A percentile compares a stretch with the other conserved stretches of the same genome.
phyloP scores from a whole-genome alignment of 2,888 invertebrate species.

The Erebia epiphron region DNA sequence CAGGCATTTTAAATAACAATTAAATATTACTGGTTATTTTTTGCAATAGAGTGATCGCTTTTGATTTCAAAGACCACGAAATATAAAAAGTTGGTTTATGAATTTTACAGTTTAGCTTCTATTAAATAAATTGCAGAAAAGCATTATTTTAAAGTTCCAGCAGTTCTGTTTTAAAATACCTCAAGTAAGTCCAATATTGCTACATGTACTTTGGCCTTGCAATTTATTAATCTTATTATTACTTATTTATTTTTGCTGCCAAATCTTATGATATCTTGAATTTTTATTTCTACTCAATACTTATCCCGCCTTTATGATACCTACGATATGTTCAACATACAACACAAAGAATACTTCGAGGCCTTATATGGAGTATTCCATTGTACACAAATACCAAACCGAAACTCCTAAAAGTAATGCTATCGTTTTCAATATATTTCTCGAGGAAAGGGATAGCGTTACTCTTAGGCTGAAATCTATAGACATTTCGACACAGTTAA shows the following conservation, averaged over 20 bases:
- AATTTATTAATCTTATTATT: neutral
- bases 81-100: neutral
- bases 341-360: neutral
- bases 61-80: conserved; percentile 3
- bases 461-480: neutral
- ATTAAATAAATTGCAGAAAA: neutral
- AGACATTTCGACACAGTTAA: too few relatives aligned
- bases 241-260: neutral
- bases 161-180: neutral
- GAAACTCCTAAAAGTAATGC: neutral
- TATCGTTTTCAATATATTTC: neutral
- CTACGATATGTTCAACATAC: neutral
- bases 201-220: neutral
- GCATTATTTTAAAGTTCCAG: neutral
- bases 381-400: neutral
- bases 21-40: neutral
- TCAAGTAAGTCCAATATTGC: neutral
- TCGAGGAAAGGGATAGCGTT: neutral
- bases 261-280: neutral
- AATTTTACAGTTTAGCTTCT: neutral
- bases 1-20: neutral
- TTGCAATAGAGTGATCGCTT: too few relatives aligned
- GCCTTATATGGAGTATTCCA: neutral
- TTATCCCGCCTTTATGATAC: neutral
- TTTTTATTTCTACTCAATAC: neutral